Evolutionary conservation across 2,113 vertebrate genomes (phyloP).

Genomic region (Ailurus styani): DNA sequence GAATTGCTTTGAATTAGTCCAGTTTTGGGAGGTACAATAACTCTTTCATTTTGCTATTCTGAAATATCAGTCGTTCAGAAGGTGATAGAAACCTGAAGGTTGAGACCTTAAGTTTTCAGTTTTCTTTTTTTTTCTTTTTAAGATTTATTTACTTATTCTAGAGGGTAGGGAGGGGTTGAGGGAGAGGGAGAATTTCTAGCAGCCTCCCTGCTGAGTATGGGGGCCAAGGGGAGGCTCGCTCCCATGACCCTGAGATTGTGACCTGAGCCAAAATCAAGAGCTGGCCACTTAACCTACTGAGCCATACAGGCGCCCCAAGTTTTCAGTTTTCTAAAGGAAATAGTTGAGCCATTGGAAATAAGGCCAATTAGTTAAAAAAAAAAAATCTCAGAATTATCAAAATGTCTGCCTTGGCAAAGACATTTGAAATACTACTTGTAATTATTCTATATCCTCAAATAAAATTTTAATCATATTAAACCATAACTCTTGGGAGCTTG

Average conservation of each 20-base stretch:
- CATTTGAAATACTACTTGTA: background rate
- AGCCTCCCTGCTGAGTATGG: background rate
- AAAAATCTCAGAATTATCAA: background rate
- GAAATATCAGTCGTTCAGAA: background rate
- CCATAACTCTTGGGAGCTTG: background rate
- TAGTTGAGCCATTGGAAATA: background rate
- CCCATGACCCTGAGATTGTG: background rate
- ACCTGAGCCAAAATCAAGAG: background rate
- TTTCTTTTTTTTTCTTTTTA: background rate
- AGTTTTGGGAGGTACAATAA: background rate
- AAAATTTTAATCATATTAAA: background rate
- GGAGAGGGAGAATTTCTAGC: background rate
- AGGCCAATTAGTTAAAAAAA: background rate
- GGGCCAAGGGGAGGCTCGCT: background rate
- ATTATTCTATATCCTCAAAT: constrained; percentile 16
- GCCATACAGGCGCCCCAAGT: background rate
- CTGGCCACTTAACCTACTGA: background rate
- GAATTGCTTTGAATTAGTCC: background rate
- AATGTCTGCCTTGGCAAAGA: background rate
- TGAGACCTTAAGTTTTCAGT: background rate
- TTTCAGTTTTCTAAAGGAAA: background rate
- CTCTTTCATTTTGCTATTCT: background rate
- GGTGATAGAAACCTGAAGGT: background rate
- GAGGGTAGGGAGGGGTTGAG: background rate
- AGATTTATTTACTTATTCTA: background rate